Base-by-base conservation (phyloP, 2,797 vertebrate genomes). In the Syncerus caffer region DNA sequence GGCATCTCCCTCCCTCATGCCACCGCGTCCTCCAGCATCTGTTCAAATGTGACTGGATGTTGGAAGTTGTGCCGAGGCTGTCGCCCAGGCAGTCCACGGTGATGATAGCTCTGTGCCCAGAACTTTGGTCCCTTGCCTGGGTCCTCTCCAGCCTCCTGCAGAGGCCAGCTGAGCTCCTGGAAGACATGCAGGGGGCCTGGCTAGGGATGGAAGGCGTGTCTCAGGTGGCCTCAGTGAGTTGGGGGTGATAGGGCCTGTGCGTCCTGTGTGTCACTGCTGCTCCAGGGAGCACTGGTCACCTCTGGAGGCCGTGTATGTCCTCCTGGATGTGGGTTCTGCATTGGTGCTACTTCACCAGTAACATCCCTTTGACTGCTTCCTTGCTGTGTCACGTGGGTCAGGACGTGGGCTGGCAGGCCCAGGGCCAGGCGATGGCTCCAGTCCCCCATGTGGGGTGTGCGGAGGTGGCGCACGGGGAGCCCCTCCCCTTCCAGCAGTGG, bases 51-150 rank as follows among this genome's bases (percentile, higher is more conserved):
- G 19, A 57, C 38, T 0, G 0, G 76, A 53, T 45, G 7, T 13
- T 16, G 29, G 93, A 45, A 6, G 13, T 87, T 85, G 31, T 93
- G 47, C 60, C 5, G 19, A 55, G 38, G 12, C 76, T 90, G 53
- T 94, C 16, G 13, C 42, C 29, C 3, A 23, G 29, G 29, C 7
- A 6, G 55, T 62, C 79, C 67, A 60, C 0, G 12, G 50, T 0
- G 0, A 14, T 64, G 50, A 38, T 12, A 23, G 4, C 14, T 38
- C 34, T 3, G 4, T 31, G 4, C 31, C 11, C n/a, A 11, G 67
- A 62, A 23, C 29, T 17, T 9, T 95, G 21, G 34, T 85, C 86
- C 58, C 31, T 55, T 27, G 34, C 31, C 2, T 27, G 34, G 12
- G 11, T 71, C 31, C 23, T 78, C 27, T 53, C 51, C 38, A 76